Percentiles rank a stretch among this genome's conserved stretches.
Evolutionary conservation across 2,797 vertebrate genomes (phyloP).

Genomic region (Streptopelia turtur): DNA sequence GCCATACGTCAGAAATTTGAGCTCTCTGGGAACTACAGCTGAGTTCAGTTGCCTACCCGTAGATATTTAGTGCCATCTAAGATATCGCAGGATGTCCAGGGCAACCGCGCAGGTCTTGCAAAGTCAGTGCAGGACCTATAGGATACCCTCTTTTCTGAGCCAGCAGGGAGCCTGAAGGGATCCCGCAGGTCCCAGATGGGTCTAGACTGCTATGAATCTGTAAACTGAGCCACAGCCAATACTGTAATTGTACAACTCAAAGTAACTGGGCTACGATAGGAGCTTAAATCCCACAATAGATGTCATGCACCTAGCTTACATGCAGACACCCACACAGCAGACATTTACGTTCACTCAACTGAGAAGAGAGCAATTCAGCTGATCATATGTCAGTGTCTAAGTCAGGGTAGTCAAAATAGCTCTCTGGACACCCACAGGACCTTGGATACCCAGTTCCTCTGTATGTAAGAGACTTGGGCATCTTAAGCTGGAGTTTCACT

Average conservation of each 20-base stretch:
- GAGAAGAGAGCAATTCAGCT: neutral
- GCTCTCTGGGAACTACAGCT: neutral
- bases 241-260: too few species aligned
- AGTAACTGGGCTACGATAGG: neutral
- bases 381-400: neutral
- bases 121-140: neutral
- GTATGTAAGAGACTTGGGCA: neutral
- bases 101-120: neutral
- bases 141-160: neutral
- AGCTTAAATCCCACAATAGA: neutral
- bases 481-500: neutral
- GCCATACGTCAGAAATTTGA: fast-evolving
- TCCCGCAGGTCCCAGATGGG: fast-evolving
- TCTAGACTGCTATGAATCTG: neutral
- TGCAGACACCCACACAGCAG: neutral
- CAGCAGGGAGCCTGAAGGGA: neutral
- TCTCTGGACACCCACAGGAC: neutral
- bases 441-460: neutral
- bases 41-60: neutral
- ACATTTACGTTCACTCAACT: neutral
- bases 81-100: neutral
- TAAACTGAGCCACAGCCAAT: neutral
- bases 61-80: neutral
- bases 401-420: neutral
- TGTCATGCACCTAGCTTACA: neutral